A percentile compares a stretch with the other conserved stretches of the same genome.
Conservation (phyloP, 1,140 invertebrate genomes). For the Aphelenchoides besseyi region DNA sequence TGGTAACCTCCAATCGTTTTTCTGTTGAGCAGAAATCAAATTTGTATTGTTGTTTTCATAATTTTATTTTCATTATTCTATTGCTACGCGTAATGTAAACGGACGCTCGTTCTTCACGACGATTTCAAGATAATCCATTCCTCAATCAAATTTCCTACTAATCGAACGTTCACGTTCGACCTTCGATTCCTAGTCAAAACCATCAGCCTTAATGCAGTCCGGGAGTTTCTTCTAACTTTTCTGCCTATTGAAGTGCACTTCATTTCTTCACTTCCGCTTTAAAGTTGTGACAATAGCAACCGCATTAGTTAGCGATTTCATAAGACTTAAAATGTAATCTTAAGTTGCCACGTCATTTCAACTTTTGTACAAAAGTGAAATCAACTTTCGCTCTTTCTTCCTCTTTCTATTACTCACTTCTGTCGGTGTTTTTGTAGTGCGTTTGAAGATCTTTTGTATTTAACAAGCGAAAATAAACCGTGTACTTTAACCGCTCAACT, state of each 20-base stretch:
- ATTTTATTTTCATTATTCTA: too few species aligned
- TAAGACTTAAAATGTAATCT: background rate
- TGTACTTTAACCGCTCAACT: too few species aligned
- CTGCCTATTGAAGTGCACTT: background rate
- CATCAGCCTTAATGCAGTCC: background rate
- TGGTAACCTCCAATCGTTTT: background rate
- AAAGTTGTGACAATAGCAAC: too few species aligned
- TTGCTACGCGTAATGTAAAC: too few species aligned
- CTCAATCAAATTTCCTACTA: too few species aligned
- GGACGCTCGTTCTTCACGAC: background rate
- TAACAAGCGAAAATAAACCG: too few species aligned
- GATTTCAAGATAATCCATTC: too few species aligned
- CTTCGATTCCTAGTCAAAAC: background rate
- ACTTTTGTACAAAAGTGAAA: background rate
- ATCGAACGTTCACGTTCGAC: background rate
- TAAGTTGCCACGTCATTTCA: conserved; percentile 3
- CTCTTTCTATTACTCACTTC: background rate
- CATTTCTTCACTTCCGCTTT: too few species aligned
- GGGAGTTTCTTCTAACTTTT: background rate
- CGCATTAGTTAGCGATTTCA: too few species aligned
- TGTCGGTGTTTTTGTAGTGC: background rate
- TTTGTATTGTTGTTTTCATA: too few species aligned
- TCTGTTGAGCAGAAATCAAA: background rate
- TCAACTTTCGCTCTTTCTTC: background rate
- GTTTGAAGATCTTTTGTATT: conserved; percentile 2